These are phyloP conservation scores for Orthonyx spaldingii DNA, from an alignment of 2,113 vertebrate genomes.

Conservation along the genomic window DNA sequence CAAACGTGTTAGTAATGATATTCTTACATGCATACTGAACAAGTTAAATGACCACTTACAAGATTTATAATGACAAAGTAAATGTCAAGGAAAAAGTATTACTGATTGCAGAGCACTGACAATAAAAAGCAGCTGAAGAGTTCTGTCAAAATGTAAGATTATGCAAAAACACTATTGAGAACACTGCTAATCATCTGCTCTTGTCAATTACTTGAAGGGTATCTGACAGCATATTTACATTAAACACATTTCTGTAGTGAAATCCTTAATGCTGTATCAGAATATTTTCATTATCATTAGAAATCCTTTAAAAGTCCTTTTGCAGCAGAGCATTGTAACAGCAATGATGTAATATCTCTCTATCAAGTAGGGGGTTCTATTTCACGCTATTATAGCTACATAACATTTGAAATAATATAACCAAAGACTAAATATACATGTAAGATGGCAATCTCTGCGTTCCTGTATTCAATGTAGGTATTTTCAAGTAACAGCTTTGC, in stretches of 20 bases:
- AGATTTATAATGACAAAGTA: slow-evolving; percentile 77
- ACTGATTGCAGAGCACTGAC: slow-evolving; percentile 76
- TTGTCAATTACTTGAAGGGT: slow-evolving; percentile 91
- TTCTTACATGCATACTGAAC: slow-evolving; percentile 54
- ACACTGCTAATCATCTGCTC: slow-evolving; percentile 91
- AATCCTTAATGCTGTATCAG: slow-evolving; percentile 75
- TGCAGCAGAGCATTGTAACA: neutral
- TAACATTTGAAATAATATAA: slow-evolving; percentile 15
- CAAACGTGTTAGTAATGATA: slow-evolving; percentile 21
- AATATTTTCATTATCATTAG: slow-evolving; percentile 75
- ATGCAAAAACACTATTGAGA: slow-evolving; percentile 85
- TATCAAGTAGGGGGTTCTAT: slow-evolving; percentile 7
- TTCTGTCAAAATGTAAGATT: slow-evolving; percentile 84
- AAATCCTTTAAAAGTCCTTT: slow-evolving; percentile 58
- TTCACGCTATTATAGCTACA: neutral
- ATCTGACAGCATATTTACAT: slow-evolving; percentile 93
- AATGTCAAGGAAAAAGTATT: slow-evolving; percentile 74
- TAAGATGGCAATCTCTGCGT: neutral
- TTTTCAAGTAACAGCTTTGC: neutral
- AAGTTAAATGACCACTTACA: slow-evolving; percentile 79
- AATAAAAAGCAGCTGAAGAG: slow-evolving; percentile 74
- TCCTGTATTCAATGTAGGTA: neutral
- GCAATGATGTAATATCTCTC: neutral
- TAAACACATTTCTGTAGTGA: slow-evolving; percentile 80
- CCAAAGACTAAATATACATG: neutral